Conservation (phyloP, 2,888 invertebrate genomes). For the Synergus itoensis region DNA sequence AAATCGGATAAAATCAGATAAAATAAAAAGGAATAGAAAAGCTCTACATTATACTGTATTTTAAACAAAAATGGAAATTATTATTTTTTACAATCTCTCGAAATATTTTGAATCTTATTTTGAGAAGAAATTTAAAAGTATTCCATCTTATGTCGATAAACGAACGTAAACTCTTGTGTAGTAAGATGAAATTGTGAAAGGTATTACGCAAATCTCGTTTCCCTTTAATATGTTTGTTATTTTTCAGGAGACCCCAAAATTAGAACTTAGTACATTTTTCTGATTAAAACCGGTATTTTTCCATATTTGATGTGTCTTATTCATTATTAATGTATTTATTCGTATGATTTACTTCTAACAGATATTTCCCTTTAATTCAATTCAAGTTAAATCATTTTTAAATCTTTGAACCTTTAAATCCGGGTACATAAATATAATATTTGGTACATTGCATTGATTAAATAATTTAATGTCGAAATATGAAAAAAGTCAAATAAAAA, state of each 20-base stretch:
- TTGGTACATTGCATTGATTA: no score
- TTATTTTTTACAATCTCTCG: background rate
- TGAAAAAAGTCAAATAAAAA: no score
- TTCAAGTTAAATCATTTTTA: no score
- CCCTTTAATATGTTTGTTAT: slow-evolving; percentile 39
- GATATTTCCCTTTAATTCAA: no score
- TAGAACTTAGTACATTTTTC: background rate
- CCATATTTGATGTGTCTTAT: background rate
- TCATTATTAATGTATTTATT: no score
- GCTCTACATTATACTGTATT: no score
- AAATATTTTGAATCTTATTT: background rate
- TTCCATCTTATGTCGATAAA: background rate
- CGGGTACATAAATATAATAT: no score
- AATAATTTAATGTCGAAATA: no score
- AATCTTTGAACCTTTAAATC: no score
- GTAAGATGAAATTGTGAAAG: slow-evolving; percentile 54
- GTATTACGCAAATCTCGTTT: slow-evolving; percentile 48
- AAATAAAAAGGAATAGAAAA: no score
- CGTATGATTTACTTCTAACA: no score
- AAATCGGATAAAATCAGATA: background rate
- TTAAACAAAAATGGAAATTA: no score
- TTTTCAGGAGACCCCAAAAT: background rate
- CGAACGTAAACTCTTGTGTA: slow-evolving; percentile 11
- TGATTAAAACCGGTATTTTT: background rate
- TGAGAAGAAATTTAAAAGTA: slow-evolving; percentile 10